Percentiles rank a stretch among this genome's conserved stretches.
Evolutionary conservation across 2,888 invertebrate genomes (phyloP).

Genomic region (Eueremaeus valkanovi): DNA sequence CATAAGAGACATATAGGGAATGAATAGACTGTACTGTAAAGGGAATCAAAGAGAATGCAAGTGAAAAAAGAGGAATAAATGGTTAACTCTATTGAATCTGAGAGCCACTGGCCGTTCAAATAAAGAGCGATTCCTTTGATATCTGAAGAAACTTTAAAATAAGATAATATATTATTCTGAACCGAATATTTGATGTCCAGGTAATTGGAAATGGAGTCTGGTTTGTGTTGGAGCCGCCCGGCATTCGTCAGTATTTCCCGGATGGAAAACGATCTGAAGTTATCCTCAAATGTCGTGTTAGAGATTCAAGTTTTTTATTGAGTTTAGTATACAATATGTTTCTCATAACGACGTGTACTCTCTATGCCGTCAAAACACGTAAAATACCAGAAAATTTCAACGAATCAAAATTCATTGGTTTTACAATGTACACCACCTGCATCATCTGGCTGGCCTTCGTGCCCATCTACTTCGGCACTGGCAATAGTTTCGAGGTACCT

Average conservation of each 20-base stretch:
- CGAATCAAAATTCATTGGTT: constrained; percentile 59
- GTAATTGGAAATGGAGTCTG: constrained; percentile 61
- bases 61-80: no score
- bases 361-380: constrained; percentile 59
- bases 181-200: constrained; percentile 51
- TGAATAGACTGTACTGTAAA: no score
- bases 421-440: constrained; percentile 59
- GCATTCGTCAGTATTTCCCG: constrained; percentile 59
- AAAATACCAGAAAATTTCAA: constrained; percentile 61
- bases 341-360: constrained; percentile 58
- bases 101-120: no score
- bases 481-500: constrained; percentile 65
- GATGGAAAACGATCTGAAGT: constrained; percentile 57
- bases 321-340: constrained; percentile 66
- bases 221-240: constrained; percentile 64
- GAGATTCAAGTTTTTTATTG: constrained; percentile 63
- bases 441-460: constrained; percentile 60
- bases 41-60: no score
- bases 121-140: background rate
- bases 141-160: no score
- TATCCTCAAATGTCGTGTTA: constrained; percentile 62
- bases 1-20: background rate
- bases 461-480: constrained; percentile 67
- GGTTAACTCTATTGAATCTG: no score
- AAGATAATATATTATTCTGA: no score